These are phyloP conservation scores for Lasioglossum villosulum DNA, from an alignment of 2,888 invertebrate species.

Conservation along the genomic window DNA sequence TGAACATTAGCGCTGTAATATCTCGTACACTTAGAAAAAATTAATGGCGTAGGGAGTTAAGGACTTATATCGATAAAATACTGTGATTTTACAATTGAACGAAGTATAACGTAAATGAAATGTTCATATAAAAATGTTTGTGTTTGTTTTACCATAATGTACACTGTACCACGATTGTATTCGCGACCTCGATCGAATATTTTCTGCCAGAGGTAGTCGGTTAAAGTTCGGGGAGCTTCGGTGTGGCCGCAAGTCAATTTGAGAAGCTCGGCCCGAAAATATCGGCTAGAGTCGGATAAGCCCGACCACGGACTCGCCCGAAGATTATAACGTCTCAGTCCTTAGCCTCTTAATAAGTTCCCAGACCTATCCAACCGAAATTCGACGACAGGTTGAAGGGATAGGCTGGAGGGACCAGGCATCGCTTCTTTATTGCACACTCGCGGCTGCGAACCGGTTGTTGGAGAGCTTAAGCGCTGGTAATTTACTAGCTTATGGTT, in stretches of 20 bases:
- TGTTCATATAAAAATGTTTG: too few species aligned
- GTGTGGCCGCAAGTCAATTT: constrained; percentile 54
- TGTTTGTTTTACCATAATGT: too few species aligned
- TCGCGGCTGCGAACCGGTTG: not conserved
- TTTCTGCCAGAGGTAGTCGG: constrained; percentile 38
- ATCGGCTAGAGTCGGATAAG: constrained; percentile 26
- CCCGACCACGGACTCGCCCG: constrained; percentile 28
- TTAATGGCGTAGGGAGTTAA: too few species aligned
- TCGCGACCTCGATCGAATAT: not conserved
- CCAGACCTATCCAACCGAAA: constrained; percentile 24
- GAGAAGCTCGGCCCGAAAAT: constrained; percentile 23
- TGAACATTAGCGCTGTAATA: too few species aligned
- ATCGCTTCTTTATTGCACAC: constrained; percentile 21
- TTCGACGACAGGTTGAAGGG: not conserved
- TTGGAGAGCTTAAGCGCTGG: not conserved
- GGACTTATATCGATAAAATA: too few species aligned
- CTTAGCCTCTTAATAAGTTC: constrained; percentile 41
- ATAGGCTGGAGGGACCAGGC: constrained; percentile 6
- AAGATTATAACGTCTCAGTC: constrained; percentile 45
- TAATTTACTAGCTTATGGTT: not conserved
- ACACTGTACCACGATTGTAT: too few species aligned
- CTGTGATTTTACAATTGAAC: too few species aligned
- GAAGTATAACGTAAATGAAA: too few species aligned
- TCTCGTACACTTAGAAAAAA: too few species aligned
- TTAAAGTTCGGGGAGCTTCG: constrained; percentile 22